phyloP scores from a whole-genome alignment of 2,888 invertebrate species.

The Stramonita haemastoma region DNA sequence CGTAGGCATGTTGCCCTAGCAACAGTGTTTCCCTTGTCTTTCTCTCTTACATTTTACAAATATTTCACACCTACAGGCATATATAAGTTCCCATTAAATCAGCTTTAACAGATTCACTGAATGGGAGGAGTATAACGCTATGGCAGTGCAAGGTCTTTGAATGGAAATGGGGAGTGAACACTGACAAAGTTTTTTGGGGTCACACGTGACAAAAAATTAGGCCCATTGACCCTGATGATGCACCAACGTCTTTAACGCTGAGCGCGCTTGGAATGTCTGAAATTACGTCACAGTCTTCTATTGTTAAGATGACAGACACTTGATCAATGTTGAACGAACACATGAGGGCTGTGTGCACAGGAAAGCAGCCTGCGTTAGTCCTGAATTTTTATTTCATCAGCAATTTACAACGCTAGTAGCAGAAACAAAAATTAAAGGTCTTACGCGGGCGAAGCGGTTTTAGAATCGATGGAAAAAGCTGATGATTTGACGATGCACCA shows the following conservation, averaged over 20 bases:
- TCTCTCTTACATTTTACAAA: conserved; percentile 13
- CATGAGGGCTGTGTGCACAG: too few species aligned
- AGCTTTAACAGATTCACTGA: background rate
- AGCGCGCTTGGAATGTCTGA: background rate
- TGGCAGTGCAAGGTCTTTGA: background rate
- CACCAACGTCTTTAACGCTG: conserved; percentile 16
- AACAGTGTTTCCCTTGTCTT: conserved; percentile 40
- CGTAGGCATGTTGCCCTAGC: conserved; percentile 49
- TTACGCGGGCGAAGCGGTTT: background rate
- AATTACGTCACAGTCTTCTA: conserved; percentile 18
- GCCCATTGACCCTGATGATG: conserved; percentile 24
- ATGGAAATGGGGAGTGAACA: background rate
- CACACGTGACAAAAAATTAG: conserved; percentile 25
- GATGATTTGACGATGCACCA: background rate
- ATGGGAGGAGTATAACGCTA: too few species aligned
- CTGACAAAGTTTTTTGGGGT: conserved; percentile 34
- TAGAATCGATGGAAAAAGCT: background rate
- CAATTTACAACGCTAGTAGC: background rate
- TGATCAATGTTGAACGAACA: background rate
- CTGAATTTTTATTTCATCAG: background rate
- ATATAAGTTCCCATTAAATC: background rate
- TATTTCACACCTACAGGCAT: background rate
- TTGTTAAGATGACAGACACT: background rate
- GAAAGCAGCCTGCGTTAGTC: background rate
- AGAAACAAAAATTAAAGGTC: too few species aligned